A percentile compares a stretch with the other conserved stretches of the same genome.
Conservation (phyloP, 2,888 invertebrate species). For the Tiliacea citrago region DNA sequence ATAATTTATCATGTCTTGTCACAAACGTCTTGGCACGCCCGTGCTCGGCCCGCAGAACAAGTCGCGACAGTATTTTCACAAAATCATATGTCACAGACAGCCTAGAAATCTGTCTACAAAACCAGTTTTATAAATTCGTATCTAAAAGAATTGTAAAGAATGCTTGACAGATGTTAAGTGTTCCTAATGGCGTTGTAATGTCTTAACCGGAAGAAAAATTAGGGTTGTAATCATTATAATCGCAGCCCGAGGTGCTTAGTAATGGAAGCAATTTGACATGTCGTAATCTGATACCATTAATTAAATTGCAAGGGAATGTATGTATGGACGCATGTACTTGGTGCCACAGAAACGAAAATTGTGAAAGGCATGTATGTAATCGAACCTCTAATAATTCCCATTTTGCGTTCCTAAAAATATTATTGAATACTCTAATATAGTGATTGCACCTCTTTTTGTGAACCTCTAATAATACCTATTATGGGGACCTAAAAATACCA, state of each 20-base stretch:
- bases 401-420: not conserved
- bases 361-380: not conserved
- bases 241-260: conserved; percentile 34
- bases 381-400: not conserved
- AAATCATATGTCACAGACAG: conserved; percentile 57
- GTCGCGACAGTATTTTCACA: conserved; percentile 29
- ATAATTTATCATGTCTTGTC: no score
- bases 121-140: conserved; percentile 50
- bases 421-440: not conserved
- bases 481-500: not conserved
- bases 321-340: conserved; percentile 8
- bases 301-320: conserved; percentile 46
- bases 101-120: conserved; percentile 48
- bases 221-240: conserved; percentile 45
- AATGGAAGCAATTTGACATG: conserved; percentile 49
- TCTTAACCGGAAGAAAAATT: conserved; percentile 56
- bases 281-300: conserved; percentile 52
- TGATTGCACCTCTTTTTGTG: not conserved
- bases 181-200: conserved; percentile 41
- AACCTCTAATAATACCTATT: not conserved
- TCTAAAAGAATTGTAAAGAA: conserved; percentile 10
- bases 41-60: no score
- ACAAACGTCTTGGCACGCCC: no score
- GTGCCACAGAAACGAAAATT: not conserved
- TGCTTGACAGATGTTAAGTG: conserved; percentile 42